Conservation (phyloP, 1,140 invertebrate species). For the Camponotus pennsylvanicus region DNA sequence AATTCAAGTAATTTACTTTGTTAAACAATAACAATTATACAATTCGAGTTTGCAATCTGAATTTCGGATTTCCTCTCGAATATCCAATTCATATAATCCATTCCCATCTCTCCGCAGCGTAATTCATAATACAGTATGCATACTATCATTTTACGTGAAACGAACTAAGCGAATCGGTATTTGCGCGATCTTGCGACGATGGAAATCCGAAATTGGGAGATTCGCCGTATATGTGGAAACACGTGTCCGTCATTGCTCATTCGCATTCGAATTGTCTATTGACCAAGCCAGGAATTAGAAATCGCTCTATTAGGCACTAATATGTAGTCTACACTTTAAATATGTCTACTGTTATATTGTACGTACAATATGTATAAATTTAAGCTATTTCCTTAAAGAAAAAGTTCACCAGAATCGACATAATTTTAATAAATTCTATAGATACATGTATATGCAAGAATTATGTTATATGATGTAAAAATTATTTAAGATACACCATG, state of each 20-base stretch:
- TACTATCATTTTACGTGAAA: slow-evolving; percentile 36
- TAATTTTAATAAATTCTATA: neutral
- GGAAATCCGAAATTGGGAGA: slow-evolving; percentile 45
- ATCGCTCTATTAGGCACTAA: neutral
- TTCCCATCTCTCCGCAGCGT: slow-evolving; percentile 2
- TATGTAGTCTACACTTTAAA: neutral
- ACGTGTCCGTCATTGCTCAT: slow-evolving; percentile 12
- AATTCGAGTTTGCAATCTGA: slow-evolving; percentile 35
- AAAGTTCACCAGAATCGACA: no score
- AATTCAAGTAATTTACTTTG: slow-evolving; percentile 37
- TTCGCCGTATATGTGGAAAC: slow-evolving; percentile 33
- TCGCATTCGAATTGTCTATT: slow-evolving; percentile 3
- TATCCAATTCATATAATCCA: slow-evolving; percentile 42
- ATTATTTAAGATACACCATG: neutral
- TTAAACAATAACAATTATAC: slow-evolving; percentile 8
- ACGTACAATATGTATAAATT: neutral
- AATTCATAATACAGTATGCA: slow-evolving; percentile 33
- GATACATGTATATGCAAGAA: neutral
- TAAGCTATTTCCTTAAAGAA: neutral
- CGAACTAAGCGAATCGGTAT: slow-evolving; percentile 28
- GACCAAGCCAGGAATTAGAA: slow-evolving; percentile 19
- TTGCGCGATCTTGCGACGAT: slow-evolving; percentile 25
- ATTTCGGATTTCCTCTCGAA: slow-evolving; percentile 29
- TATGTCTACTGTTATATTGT: neutral
- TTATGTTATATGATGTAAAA: neutral